Base-by-base conservation (phyloP, 92 coral and sea anemone genomes). In the Hydrozoanthus gracilis region DNA sequence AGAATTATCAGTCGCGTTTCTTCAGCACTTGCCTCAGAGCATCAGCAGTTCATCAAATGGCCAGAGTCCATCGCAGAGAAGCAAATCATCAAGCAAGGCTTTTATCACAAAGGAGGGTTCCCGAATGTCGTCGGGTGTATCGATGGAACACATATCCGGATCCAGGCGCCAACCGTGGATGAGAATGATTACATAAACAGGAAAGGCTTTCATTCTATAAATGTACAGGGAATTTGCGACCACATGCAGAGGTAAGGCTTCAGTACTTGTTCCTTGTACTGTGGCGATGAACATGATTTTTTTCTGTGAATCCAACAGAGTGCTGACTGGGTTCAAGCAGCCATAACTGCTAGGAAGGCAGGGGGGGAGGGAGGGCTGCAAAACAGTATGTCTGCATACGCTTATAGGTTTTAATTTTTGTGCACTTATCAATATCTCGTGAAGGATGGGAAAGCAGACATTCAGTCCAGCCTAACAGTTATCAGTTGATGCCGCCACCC, bases 1-100 rank as follows among this genome's bases (percentile, higher is more conserved):
- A 67, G 72, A 67, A 67, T 17, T 67, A 67, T 67, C 72, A 67
- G 72, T 67, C 35, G 44, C 35, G 72, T 67, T 16, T 67, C 72
- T 16, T 16, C 6, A 27, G 72, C 72, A n/a, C 72, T 66, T 58
- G 12, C 65, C 66, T 60, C 66, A 60, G 9, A 60, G 9, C 66
- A 60, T 60, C 39, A 27, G 39, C 66, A 60, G 66, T 60, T 60
- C 66, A 60, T 60, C 66, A 60, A 60, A 60, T 60, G 66, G 66
- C 66, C 66, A 60, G 13, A 60, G 12, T 60, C 66, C 66, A 60
- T 60, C 66, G 66, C 17, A 60, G 66, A 60, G 66, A 60, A 6
- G 66, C 66, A 60, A 60, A 17, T 60, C 9, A 11, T 60, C 66
- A 60, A 60, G 66, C 66, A 60, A 60, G 66, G 68, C 20, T 62